A percentile compares a stretch with the other conserved stretches of the same genome.
Conservation (phyloP, 2,113 vertebrate species). For the Mugil cephalus region DNA sequence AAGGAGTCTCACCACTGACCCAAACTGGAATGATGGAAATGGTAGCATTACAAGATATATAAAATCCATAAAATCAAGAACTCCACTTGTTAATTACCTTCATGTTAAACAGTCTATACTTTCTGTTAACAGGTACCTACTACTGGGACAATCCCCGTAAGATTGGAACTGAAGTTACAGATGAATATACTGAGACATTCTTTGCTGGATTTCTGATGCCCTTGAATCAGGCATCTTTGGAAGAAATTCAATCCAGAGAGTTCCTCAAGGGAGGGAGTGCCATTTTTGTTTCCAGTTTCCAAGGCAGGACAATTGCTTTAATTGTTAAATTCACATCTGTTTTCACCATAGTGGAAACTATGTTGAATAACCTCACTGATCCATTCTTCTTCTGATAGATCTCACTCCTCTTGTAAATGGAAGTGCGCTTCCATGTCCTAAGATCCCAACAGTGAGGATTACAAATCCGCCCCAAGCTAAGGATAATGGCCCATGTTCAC, state of each 20-base stretch:
- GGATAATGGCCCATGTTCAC: slow-evolving; percentile 15
- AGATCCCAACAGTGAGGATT: neutral
- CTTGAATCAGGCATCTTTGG: slow-evolving; percentile 1
- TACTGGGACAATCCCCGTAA: slow-evolving; percentile 31
- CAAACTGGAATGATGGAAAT: accelerated
- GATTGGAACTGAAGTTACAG: slow-evolving; percentile 66
- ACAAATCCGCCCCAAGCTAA: neutral
- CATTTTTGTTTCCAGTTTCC: slow-evolving; percentile 82
- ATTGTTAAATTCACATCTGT: neutral
- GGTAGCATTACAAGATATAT: slow-evolving; percentile 35
- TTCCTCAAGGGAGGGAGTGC: slow-evolving; percentile 86
- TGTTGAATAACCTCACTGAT: neutral
- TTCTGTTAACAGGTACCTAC: slow-evolving; percentile 12
- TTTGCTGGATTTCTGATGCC: neutral
- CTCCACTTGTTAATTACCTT: neutral
- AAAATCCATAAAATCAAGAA: neutral
- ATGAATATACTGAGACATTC: slow-evolving; percentile 44
- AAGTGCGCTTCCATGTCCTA: slow-evolving; percentile 38
- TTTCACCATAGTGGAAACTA: neutral
- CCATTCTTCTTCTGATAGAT: slow-evolving; percentile 36
- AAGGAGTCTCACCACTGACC: slow-evolving; percentile 70
- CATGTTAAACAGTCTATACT: neutral
- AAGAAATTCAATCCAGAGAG: slow-evolving; percentile 74
- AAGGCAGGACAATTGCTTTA: slow-evolving; percentile 77
- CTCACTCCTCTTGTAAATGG: slow-evolving; percentile 32